Base-by-base conservation (phyloP, 2,888 invertebrate genomes). In the Oscheius sp. region DNA sequence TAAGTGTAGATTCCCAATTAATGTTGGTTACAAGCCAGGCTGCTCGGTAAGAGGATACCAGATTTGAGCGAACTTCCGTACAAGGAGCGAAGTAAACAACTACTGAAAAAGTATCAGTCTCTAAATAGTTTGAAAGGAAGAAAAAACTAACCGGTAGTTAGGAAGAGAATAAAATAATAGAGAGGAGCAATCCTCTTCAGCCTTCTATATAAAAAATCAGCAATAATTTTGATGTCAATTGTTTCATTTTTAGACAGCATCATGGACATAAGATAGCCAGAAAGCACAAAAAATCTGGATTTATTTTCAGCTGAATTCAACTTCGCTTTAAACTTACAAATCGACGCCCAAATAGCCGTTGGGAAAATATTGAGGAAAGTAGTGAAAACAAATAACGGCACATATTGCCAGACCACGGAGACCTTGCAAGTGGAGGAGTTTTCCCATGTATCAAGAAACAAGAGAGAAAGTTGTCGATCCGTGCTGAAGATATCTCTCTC, bases 321-420 rank as follows among this genome's bases (percentile, higher is more conserved):
- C 12, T 37, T 37, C 3, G 23, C 5, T 10, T 17, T 34, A 27
- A 29, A 4, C 8, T 42, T 10, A 58, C 64, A 33, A 17, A 31
- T 64, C 64, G 4, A 64, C 64, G 3, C 64, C 64, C 17, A 64
- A 10, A 17, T 64, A 64, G 2, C 64, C 64, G 33, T 64, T 64
- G 1, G 64, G 64, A 34, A 64, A 64, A 20, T 33, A 31, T n/a
- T 46, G 15, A 1, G 64, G 64, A 33, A 64, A 64, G 23, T 33
- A 64, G 23, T 64, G 64, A 27, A 64, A 64, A 6, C 31, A 12
- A 31, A 64, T 31, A 12, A 64, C 64, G 46, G 31, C 33, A 1
- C 15, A n/a, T 10, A 64, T 64, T 5, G 48, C 64, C 8, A 50
- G 10, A 4, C 31, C 64, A 2, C 64, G 64, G 2, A 64, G 23